A percentile compares a stretch with the other conserved stretches of the same genome.
Conservation (phyloP, 2,113 vertebrate genomes). For the Chitala chitala region DNA sequence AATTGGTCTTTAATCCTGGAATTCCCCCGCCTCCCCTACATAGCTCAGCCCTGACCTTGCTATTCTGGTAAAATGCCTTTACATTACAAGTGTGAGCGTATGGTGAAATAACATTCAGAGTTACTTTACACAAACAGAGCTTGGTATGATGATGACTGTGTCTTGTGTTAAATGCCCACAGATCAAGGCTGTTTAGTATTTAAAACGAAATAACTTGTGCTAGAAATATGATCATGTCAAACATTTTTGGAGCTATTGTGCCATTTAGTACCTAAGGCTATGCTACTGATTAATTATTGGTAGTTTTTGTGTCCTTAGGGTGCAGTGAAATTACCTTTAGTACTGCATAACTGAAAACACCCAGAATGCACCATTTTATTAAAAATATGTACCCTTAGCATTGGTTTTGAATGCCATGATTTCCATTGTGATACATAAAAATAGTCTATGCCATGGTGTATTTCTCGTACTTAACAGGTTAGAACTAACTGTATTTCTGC, state of each 20-base stretch:
- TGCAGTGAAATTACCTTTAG: background rate
- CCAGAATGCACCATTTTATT: background rate
- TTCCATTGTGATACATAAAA: background rate
- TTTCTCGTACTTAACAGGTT: background rate
- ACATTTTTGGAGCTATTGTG: background rate
- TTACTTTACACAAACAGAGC: too few relatives aligned
- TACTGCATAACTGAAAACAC: background rate
- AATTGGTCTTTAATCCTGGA: too few relatives aligned
- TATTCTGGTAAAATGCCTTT: too few relatives aligned
- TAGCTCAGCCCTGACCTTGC: too few relatives aligned
- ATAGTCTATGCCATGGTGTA: background rate
- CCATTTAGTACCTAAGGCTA: too few relatives aligned
- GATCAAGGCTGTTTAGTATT: background rate
- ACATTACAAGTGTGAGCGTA: too few relatives aligned
- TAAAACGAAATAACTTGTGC: background rate
- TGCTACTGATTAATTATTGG: background rate
- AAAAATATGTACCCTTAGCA: background rate
- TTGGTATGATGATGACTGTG: too few relatives aligned
- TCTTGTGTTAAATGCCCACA: background rate
- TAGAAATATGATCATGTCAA: background rate
- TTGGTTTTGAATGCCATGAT: background rate
- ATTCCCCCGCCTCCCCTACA: too few relatives aligned
- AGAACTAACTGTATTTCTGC: background rate
- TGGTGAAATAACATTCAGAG: too few relatives aligned
- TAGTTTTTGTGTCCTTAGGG: background rate